Evolutionary conservation across 2,888 invertebrate species (phyloP), one percentile per base, ranked within the genome.

Genomic region (Rhagium mordax): DNA sequence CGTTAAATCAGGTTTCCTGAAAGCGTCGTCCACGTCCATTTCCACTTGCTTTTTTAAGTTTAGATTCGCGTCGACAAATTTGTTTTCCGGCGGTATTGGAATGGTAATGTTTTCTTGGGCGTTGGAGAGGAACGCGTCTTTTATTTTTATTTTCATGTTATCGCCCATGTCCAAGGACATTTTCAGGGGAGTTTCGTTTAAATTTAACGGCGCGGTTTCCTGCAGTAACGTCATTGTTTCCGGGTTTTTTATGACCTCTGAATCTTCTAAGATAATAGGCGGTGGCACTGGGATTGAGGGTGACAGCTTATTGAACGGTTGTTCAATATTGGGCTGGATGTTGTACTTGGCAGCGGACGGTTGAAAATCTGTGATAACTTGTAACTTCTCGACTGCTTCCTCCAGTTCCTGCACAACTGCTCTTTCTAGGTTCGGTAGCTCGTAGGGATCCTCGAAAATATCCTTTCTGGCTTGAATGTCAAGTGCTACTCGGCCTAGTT

Each of bases 71-170:
- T 88, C 69, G 10, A 74, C 49, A 13, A 77, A 72, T 48, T 76
- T 67, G 15, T 70, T 72, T 13, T 76, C 73, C 10, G 66, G 70
- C 18, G 68, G 51, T 33, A 78, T 66, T 13, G 79, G 55, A 53
- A 48, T 6, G 41, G 20, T 27, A 68, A 91, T 89, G 84, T 89
- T 89, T 77, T 92, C 92, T 79, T 90, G 90, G 20, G 90, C 91
- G 76, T 89, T 90, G 4, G 92, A 92, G 62, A 92, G 85, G 81
- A 90, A 89, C 0, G 92, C 92, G 80, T 92, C 92, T 24, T 88
- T 86, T 82, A 91, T 89, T 84, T 90, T 90, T 76, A 84, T 85
- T 75, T 77, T 78, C 24, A 88, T 88, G 16, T 82, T 74, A 53
- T 78, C 76, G 16, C 81, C 80, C 24, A 76, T 64, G n/a, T 76